phyloP scores from a whole-genome alignment of 37 sponge, comb jelly and placozoan species.

The Haliclona indistincta region DNA sequence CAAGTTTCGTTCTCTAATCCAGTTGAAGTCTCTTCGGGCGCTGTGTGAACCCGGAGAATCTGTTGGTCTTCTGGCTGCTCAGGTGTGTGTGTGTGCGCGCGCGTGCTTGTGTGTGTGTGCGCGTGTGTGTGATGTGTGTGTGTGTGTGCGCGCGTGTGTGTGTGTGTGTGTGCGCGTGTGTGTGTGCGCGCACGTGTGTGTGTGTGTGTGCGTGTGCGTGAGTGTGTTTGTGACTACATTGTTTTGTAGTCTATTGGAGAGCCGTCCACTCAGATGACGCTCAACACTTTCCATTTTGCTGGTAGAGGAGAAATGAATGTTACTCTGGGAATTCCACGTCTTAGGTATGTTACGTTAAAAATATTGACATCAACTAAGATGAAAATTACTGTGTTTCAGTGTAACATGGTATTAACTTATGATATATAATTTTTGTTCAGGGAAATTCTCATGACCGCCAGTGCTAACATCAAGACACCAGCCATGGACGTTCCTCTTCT shows the following conservation, averaged over 20 bases:
- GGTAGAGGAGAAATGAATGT: conserved; percentile 99
- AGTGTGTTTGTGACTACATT: not conserved
- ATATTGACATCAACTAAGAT: not conserved
- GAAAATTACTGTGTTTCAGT: not conserved
- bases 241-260: conserved; percentile 86
- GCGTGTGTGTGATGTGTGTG: not conserved
- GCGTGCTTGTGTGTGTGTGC: not conserved
- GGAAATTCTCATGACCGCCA: conserved; percentile 95
- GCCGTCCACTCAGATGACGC: conserved; percentile 99
- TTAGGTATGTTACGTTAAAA: conserved; percentile 40
- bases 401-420: not conserved
- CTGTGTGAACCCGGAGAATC: conserved; percentile 92
- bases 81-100: conserved; percentile 55
- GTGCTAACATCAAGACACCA: conserved; percentile 91
- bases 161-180: not conserved
- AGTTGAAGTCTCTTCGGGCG: conserved; percentile 78
- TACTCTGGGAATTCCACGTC: conserved; percentile 96
- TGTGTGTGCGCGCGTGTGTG: not conserved
- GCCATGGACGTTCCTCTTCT: conserved; percentile 84
- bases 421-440: conserved; percentile 21
- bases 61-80: conserved; percentile 94
- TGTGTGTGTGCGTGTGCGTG: not conserved
- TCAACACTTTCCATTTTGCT: conserved; percentile 99
- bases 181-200: not conserved
- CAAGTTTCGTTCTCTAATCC: conserved; percentile 62